Base-by-base conservation (phyloP, 2,888 invertebrate genomes). In the Pogonocherus hispidulus region DNA sequence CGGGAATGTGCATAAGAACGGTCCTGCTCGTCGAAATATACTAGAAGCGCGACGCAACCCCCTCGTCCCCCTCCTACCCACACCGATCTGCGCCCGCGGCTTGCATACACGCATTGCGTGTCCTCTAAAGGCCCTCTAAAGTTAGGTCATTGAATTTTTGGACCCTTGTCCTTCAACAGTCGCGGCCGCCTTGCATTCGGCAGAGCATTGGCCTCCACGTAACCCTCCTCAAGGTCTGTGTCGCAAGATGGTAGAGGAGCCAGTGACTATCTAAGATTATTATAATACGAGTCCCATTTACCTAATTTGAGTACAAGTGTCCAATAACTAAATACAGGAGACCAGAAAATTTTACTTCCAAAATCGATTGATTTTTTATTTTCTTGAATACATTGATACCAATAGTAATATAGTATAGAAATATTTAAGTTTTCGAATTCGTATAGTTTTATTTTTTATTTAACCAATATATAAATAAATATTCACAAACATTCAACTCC, bases 61-160 rank as follows among this genome's bases (percentile, higher is more conserved):
- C 63, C 49, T 60, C 8, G 22, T 54, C 56, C 70, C 65, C 56
- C 47, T 64, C 19, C 8, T 23, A 54, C 60, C 70, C 63, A 54
- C 37, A 56, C 20, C 59, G 47, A 68, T 55, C 69, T 67, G 67
- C 69, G 56, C 57, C 68, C 71, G 63, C 73, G 71, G 67, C 71
- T 75, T 79, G 76, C 79, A 79, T 81, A 80, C 81, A 82, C 81
- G 82, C 82, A 81, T 80, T 81, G 83, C 83, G 81, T 86, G 86
- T 83, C 86, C 86, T 86, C 85, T 83, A 84, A 84, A 85, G 83
- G 83, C 83, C 86, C 86, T 86, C 86, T 83, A 85, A 82, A 84
- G 84, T 82, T 86, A 83, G 86, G 86, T 86, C 86, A 86, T 86
- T 86, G 86, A 86, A 86, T 86, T 84, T 79, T 82, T 85, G 81